Conservation (phyloP, 2,113 vertebrate genomes). For the Atherinomorus stipes region DNA sequence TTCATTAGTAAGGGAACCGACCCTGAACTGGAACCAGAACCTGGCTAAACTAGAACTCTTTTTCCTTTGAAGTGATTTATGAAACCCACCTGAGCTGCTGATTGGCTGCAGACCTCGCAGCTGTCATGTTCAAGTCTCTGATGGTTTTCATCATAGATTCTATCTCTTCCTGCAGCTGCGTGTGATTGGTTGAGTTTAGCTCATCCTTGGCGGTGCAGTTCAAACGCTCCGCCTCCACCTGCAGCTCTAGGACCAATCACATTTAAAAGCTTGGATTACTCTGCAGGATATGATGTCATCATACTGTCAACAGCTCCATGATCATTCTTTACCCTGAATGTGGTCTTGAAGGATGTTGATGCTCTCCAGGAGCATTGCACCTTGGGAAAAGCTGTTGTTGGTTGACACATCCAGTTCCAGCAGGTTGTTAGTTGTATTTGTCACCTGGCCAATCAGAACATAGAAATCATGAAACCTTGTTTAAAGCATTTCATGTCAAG, state of each 20-base stretch:
- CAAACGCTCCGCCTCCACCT: constrained; percentile 76
- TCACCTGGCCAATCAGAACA: constrained; percentile 75
- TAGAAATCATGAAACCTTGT: not conserved
- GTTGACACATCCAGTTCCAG: constrained; percentile 68
- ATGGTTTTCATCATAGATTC: constrained; percentile 77
- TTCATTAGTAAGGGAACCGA: not conserved
- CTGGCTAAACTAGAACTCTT: not conserved
- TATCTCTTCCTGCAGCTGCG: constrained; percentile 78
- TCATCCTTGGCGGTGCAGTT: constrained; percentile 80
- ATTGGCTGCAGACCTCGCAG: constrained; percentile 49
- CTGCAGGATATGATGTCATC: constrained; percentile 12
- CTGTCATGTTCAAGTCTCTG: constrained; percentile 69
- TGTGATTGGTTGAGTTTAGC: constrained; percentile 72
- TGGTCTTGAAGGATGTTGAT: constrained; percentile 77
- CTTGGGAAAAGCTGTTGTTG: constrained; percentile 77
- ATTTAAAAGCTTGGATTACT: not conserved
- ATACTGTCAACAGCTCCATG: not conserved
- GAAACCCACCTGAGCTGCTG: constrained; percentile 80
- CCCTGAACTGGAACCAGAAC: not conserved
- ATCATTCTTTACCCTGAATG: constrained; percentile 82
- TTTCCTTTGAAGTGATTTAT: not conserved
- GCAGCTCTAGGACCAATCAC: constrained; percentile 78
- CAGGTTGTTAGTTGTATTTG: constrained; percentile 64
- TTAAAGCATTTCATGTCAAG: too few relatives aligned
- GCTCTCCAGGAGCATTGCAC: constrained; percentile 76